Conservation (phyloP, 2,888 invertebrate genomes). For the Brachyptera risi region DNA sequence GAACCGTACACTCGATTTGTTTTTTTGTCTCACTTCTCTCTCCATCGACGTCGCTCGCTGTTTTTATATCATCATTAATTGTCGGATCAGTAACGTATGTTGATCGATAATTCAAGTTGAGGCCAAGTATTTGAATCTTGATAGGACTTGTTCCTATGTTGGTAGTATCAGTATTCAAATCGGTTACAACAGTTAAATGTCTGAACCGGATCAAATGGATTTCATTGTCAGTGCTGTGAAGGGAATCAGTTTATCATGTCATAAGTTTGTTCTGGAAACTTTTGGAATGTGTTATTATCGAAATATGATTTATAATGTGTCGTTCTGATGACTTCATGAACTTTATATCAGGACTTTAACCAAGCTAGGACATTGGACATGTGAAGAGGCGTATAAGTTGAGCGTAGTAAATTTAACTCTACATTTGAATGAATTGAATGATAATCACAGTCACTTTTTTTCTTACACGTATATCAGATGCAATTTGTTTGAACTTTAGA, state of each 20-base stretch:
- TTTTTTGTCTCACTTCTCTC: background rate
- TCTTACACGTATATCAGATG: no score
- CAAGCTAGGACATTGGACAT: no score
- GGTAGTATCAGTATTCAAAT: background rate
- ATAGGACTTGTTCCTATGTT: background rate
- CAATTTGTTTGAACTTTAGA: no score
- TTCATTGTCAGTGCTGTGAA: background rate
- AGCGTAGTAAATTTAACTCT: no score
- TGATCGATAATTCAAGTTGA: background rate
- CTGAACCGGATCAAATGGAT: background rate
- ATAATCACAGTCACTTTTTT: no score
- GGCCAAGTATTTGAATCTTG: conserved; percentile 3
- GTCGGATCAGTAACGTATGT: background rate
- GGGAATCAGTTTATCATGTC: background rate
- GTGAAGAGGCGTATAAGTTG: no score
- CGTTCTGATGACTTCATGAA: conserved; percentile 6
- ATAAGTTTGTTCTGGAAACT: background rate
- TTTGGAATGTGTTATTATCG: background rate
- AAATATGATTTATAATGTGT: background rate
- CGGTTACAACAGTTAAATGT: background rate
- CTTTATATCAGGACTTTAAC: no score
- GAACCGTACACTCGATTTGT: background rate
- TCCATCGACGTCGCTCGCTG: background rate
- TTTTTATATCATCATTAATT: background rate
- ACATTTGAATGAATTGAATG: no score